Percentiles rank a stretch among this genome's conserved stretches.
phyloP scores from a whole-genome alignment of 2,888 invertebrate species.

The Marasmarcha lunaedactyla region DNA sequence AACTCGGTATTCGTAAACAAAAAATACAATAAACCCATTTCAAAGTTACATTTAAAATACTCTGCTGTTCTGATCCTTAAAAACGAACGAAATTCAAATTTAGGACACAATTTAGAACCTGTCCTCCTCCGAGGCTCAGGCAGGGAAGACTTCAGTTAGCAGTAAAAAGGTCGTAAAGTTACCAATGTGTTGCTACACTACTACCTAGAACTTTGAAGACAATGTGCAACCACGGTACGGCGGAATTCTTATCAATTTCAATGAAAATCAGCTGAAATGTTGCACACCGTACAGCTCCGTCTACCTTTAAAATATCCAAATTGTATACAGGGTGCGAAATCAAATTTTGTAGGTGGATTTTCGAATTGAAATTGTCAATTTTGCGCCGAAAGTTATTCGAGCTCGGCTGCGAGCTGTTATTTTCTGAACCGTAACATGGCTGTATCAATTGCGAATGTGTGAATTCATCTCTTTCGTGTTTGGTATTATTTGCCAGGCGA shows the following conservation, averaged over 20 bases:
- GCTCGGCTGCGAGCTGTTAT: background rate
- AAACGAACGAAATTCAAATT: constrained; percentile 19
- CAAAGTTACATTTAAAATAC: too few relatives aligned
- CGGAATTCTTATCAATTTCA: too few relatives aligned
- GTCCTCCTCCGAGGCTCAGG: constrained; percentile 11
- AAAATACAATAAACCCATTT: too few relatives aligned
- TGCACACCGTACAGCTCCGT: too few relatives aligned
- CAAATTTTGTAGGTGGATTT: constrained; percentile 1
- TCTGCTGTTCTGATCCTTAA: background rate
- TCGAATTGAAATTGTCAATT: constrained; percentile 1
- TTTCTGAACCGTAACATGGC: background rate
- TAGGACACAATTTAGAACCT: constrained; percentile 20
- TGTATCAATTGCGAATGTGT: too few relatives aligned
- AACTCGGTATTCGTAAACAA: too few relatives aligned
- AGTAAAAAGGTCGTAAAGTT: constrained; percentile 35
- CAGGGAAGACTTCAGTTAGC: constrained; percentile 27
- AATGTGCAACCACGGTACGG: too few relatives aligned
- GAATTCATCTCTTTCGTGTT: too few relatives aligned
- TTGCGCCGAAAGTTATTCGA: background rate
- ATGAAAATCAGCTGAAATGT: too few relatives aligned
- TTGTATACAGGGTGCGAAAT: background rate
- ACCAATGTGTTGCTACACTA: constrained; percentile 21
- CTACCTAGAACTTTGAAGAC: constrained; percentile 1
- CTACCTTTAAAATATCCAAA: too few relatives aligned
- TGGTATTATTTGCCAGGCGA: too few relatives aligned